These are phyloP conservation scores for Rhinoraja longicauda DNA, from an alignment of 2,797 vertebrate genomes.

Conservation along the genomic window DNA sequence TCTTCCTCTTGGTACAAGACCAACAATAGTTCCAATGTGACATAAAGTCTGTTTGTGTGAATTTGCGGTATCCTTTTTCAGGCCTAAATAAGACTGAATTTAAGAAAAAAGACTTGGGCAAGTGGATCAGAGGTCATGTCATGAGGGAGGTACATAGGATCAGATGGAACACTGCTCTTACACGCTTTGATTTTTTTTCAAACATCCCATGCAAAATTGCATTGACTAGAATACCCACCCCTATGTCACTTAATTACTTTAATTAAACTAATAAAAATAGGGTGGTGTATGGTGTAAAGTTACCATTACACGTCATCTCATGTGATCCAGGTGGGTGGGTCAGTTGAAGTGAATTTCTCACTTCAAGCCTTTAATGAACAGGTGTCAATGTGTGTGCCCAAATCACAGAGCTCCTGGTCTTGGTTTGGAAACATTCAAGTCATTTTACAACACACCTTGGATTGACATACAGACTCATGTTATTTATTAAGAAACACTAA, in stretches of 20 bases:
- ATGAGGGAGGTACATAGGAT: neutral
- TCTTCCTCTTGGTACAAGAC: slow-evolving; percentile 47
- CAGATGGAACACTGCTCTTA: neutral
- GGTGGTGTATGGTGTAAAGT: neutral
- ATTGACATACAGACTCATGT: neutral
- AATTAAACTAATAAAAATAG: neutral
- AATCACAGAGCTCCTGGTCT: neutral
- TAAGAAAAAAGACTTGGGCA: neutral
- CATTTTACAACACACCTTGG: neutral
- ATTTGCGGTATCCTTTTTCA: slow-evolving; percentile 34
- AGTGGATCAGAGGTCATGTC: neutral
- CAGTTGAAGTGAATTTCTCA: neutral
- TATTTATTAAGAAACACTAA: neutral
- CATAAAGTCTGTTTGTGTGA: slow-evolving; percentile 53
- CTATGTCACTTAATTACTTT: neutral
- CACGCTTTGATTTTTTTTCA: neutral
- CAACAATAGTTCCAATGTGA: slow-evolving; percentile 58
- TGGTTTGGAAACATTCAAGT: neutral
- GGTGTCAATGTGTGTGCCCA: neutral
- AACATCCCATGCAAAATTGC: neutral
- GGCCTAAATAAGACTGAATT: neutral
- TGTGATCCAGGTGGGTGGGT: neutral
- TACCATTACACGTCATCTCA: neutral
- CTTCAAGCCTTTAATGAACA: neutral
- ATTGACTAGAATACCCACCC: neutral